Percentiles rank a stretch among this genome's conserved stretches.
These are phyloP conservation scores for Siniperca knerii DNA, from an alignment of 2,113 vertebrate genomes.

Conservation along the genomic window DNA sequence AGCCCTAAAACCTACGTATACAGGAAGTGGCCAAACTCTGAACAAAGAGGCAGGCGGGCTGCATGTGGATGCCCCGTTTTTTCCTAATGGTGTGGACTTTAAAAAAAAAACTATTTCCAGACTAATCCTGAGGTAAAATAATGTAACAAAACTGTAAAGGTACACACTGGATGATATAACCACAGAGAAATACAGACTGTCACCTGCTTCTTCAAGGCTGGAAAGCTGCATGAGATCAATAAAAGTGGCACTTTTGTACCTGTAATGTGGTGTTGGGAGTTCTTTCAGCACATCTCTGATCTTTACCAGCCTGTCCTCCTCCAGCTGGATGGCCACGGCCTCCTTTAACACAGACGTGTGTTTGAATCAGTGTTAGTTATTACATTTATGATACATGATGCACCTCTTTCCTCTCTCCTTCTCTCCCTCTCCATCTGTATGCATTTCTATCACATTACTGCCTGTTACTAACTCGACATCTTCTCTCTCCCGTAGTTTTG, in stretches of 20 bases:
- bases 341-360: slow-evolving; percentile 81
- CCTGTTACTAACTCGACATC: no score
- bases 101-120: neutral
- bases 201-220: neutral
- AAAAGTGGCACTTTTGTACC: slow-evolving; percentile 69
- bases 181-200: neutral
- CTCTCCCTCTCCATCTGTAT: no score
- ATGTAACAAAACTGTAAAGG: neutral
- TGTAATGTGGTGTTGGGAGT: slow-evolving; percentile 88
- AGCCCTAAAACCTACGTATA: neutral
- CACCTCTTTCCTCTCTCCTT: no score
- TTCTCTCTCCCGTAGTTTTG: no score
- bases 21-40: neutral
- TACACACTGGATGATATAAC: neutral
- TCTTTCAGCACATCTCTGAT: slow-evolving; percentile 92
- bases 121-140: neutral
- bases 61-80: neutral
- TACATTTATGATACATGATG: no score
- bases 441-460: no score
- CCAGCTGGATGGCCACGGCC: slow-evolving; percentile 90
- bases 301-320: slow-evolving; percentile 91
- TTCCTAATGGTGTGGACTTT: neutral
- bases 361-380: neutral
- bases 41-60: neutral
- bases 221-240: neutral